Conservation (phyloP, 2,888 invertebrate species). For the Synergus laeviventris region DNA sequence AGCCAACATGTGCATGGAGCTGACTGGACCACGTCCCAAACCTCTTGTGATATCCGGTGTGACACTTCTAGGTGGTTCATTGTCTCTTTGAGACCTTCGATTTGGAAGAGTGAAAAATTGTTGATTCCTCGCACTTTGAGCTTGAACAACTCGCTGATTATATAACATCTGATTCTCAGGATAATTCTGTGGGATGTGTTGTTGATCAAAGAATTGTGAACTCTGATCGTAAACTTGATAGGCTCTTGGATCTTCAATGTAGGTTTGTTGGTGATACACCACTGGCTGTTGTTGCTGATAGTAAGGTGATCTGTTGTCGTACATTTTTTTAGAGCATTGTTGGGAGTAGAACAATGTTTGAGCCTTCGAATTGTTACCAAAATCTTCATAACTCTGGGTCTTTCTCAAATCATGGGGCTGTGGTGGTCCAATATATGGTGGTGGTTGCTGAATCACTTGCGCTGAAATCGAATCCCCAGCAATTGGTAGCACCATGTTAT, state of each 20-base stretch:
- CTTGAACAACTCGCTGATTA: conserved; percentile 43
- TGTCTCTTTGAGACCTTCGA: conserved; percentile 75
- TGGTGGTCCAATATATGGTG: conserved; percentile 67
- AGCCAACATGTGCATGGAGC: conserved; percentile 68
- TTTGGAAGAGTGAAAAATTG: conserved; percentile 76
- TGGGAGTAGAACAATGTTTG: conserved; percentile 17
- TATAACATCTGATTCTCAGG: conserved; percentile 50
- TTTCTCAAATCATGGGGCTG: conserved; percentile 57
- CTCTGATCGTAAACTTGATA: conserved; percentile 49
- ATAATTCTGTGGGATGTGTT: conserved; percentile 47
- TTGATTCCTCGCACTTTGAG: conserved; percentile 59
- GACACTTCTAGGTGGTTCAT: conserved; percentile 75
- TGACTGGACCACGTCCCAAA: conserved; percentile 67
- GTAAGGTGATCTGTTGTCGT: conserved; percentile 52
- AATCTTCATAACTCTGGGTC: conserved; percentile 55
- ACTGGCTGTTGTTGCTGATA: conserved; percentile 42
- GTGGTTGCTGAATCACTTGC: conserved; percentile 58
- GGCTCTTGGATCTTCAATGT: conserved; percentile 49
- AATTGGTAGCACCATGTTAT: conserved; percentile 67
- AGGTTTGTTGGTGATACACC: conserved; percentile 46
- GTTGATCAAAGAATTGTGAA: conserved; percentile 45
- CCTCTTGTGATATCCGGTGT: conserved; percentile 79
- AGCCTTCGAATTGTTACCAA: conserved; percentile 45
- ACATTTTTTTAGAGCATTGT: neutral
- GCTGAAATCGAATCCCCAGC: conserved; percentile 54